phyloP scores from a whole-genome alignment of 2,797 vertebrate species.

The Peromyscus attwateri region DNA sequence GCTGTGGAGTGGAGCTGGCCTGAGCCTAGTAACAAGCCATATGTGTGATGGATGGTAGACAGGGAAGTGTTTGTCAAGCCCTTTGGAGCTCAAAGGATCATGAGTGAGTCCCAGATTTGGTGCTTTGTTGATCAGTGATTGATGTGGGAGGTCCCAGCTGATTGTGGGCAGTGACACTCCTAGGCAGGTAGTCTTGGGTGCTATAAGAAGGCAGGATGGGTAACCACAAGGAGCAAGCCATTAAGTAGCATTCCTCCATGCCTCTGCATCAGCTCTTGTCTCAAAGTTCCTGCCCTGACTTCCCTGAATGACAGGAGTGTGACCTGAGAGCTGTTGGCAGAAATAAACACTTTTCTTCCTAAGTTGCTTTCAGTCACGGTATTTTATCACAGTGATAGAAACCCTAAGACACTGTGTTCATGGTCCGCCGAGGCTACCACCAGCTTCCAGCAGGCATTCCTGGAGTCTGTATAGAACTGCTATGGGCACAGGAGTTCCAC shows the following conservation, averaged over 20 bases:
- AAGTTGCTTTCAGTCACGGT: not conserved
- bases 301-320: not conserved
- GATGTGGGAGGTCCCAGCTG: not conserved
- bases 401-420: not conserved
- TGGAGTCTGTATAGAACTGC: not conserved
- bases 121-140: not conserved
- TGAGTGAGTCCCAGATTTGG: not conserved
- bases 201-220: not conserved
- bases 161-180: not conserved
- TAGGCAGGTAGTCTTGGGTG: not conserved
- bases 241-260: not conserved
- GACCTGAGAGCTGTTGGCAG: not conserved
- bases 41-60: not conserved
- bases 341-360: not conserved
- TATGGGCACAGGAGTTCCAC: not conserved
- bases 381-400: not conserved
- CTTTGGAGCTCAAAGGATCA: not conserved
- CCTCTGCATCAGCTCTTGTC: not conserved
- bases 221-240: not conserved
- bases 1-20: not conserved
- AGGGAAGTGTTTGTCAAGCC: not conserved
- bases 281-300: not conserved
- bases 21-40: not conserved
- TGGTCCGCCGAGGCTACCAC: not conserved
- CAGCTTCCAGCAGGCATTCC: not conserved